Evolutionary conservation across 2,113 vertebrate species (phyloP), one percentile per base, ranked within the genome.

Genomic region (Silurus meridionalis): DNA sequence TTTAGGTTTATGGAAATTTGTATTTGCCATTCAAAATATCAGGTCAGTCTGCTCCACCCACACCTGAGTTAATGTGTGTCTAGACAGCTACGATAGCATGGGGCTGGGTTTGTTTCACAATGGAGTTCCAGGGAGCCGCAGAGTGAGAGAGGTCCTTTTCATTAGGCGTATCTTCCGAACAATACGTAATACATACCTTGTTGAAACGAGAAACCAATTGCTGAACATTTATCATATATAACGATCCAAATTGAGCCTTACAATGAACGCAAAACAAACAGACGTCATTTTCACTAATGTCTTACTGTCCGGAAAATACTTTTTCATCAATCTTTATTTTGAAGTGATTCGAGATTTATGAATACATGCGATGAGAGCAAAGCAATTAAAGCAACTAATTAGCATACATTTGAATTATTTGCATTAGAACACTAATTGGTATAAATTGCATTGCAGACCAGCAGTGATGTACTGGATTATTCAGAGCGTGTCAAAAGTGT

Each of bases 281-380:
- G 64, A 28, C 64, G 14, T 14, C 67, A 46, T 15, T 37, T 71
- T 7, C 28, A 15, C 5, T 71, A 46, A 71, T 17, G 28, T 15
- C 5, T 71, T 46, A 48, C 8, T 25, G 23, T 14, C 52, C 6
- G n/a, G n/a, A 78, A 78, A 25, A 78, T 78, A 78, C 52, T 5
- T 57, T 78, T 78, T 78, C n/a, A 78, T 14, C 78, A 80, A 80
- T 60, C 78, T 80, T 60, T 60, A 46, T 10, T 80, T 2, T 8
- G n/a, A 19, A 37, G 21, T 11, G 25, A 79, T 55, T 67, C 11
- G 57, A 17, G 52, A 67, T 6, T 14, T 6, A 13, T 53, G 57
- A 80, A 9, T 55, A 21, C 71, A 80, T 72, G 86, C 46, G 72
- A 4, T 72, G 69, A 48, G 7, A 48, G 46, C 10, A 48, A 19